phyloP scores from a whole-genome alignment of 2,888 invertebrate species.

The Patella caerulea region DNA sequence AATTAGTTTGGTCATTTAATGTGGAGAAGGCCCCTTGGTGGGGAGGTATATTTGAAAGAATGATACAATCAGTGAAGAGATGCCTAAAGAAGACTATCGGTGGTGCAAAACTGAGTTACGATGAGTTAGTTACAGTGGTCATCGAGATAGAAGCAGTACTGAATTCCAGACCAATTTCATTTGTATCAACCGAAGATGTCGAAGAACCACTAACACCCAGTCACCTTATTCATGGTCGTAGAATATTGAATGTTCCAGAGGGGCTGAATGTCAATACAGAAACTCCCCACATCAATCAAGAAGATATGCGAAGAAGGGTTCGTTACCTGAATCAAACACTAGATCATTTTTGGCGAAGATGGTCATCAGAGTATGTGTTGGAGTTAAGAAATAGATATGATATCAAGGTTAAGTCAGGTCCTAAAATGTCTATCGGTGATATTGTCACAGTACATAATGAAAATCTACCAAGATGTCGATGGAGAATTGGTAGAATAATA shows the following conservation, averaged over 20 bases:
- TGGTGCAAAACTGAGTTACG: not conserved
- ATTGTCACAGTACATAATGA: not conserved
- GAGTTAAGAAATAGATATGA: not conserved
- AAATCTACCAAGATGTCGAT: not conserved
- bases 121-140: not conserved
- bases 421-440: not conserved
- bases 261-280: not conserved
- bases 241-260: not conserved
- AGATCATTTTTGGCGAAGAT: not conserved
- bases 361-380: not conserved
- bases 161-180: slow-evolving; percentile 1
- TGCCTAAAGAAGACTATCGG: not conserved
- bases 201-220: not conserved
- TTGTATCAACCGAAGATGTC: slow-evolving; percentile 1
- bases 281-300: no score
- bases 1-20: slow-evolving; percentile 1
- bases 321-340: not conserved
- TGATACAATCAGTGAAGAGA: not conserved
- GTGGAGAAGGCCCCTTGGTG: not conserved
- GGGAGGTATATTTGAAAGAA: not conserved
- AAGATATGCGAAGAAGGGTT: no score
- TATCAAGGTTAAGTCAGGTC: not conserved
- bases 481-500: not conserved
- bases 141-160: slow-evolving; percentile 3
- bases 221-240: not conserved